Evolutionary conservation across 1,140 invertebrate species (phyloP).

Genomic region (Branchinecta lindahli): DNA sequence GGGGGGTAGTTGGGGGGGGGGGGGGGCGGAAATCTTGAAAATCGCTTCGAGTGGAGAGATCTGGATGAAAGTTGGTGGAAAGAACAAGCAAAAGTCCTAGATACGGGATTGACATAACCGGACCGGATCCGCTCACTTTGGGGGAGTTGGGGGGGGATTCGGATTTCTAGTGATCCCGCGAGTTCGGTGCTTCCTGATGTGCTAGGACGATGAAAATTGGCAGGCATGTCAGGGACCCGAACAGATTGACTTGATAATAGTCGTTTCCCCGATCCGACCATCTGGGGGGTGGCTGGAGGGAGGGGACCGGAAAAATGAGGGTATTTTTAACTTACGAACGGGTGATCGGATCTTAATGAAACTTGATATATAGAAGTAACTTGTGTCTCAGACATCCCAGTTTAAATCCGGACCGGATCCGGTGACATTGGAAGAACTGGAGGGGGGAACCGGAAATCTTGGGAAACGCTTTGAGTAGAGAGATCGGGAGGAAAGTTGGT

Average conservation of each 20-base stretch:
- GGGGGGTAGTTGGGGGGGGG: too few species aligned
- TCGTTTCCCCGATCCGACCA: not conserved
- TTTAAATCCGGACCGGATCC: constrained; percentile 4
- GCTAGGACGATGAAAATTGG: constrained; percentile 8
- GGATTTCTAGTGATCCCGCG: not conserved
- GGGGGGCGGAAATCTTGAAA: too few species aligned
- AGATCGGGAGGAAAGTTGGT: too few species aligned
- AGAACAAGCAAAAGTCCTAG: too few species aligned
- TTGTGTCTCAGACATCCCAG: not conserved
- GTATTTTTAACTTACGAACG: not conserved
- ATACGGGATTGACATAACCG: too few species aligned
- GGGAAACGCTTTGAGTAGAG: too few species aligned
- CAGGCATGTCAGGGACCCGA: not conserved
- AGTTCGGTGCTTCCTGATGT: constrained; percentile 4
- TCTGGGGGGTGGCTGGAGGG: not conserved
- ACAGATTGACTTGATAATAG: constrained; percentile 1
- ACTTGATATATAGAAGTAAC: not conserved
- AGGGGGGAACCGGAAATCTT: too few species aligned
- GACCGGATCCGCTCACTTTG: too few species aligned
- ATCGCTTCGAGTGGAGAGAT: too few species aligned
- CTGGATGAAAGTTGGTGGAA: too few species aligned
- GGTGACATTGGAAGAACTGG: too few species aligned
- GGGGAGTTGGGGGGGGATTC: too few species aligned
- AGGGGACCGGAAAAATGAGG: not conserved
- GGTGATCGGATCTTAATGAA: constrained; percentile 1